Conservation (phyloP, 2,113 vertebrate species). For the Aix galericulata region DNA sequence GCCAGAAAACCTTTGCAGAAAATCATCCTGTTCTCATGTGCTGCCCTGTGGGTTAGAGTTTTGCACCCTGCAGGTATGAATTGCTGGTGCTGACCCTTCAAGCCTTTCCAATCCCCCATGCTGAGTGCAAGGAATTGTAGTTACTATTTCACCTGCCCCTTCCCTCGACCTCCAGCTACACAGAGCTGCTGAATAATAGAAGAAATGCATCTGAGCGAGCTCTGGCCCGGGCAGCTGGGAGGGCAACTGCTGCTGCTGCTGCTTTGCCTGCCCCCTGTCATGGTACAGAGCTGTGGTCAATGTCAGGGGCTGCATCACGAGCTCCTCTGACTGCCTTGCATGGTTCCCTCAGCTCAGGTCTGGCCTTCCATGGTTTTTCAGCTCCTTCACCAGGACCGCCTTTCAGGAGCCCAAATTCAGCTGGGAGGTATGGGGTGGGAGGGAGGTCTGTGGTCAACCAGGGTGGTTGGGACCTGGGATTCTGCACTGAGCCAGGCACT, state of each 20-base stretch:
- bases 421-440: neutral
- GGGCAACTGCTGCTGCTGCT: neutral
- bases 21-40: neutral
- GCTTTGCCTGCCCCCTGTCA: neutral
- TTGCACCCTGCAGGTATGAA: neutral
- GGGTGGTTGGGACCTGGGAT: fast-evolving
- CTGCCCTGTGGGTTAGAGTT: neutral
- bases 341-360: fast-evolving
- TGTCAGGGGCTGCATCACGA: neutral
- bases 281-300: too few relatives aligned
- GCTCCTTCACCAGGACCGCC: neutral
- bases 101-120: neutral
- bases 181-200: neutral
- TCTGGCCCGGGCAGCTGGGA: neutral
- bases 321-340: neutral
- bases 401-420: neutral
- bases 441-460: neutral
- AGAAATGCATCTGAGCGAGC: neutral
- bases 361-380: too few relatives aligned
- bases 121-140: neutral
- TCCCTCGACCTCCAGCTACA: neutral
- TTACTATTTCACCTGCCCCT: neutral
- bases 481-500: neutral
- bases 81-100: neutral
- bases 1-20: neutral